Percentiles rank a stretch among this genome's conserved stretches.
These are phyloP conservation scores for Pammene fasciana DNA, from an alignment of 2,888 invertebrate genomes.

Conservation along the genomic window DNA sequence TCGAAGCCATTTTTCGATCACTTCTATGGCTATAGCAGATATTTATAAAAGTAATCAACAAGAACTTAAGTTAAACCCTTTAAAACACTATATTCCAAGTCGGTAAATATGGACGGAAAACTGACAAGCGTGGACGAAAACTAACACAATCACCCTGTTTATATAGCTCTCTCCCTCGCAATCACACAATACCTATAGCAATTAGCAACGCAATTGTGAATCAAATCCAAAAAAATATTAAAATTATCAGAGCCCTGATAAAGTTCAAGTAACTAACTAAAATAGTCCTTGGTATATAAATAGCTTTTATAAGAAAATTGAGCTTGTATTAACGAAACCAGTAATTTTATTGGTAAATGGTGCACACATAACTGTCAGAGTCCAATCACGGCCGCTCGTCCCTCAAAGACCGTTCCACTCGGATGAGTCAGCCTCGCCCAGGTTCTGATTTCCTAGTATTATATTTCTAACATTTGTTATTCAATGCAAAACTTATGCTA, in stretches of 20 bases:
- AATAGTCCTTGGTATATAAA: conserved; percentile 10
- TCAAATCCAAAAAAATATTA: conserved; percentile 1
- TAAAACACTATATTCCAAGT: no score
- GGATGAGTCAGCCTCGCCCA: conserved; percentile 59
- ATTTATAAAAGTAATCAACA: no score
- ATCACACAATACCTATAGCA: no score
- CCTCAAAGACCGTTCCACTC: conserved; percentile 58
- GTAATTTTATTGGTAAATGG: conserved; percentile 7
- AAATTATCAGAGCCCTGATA: neutral
- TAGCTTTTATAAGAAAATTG: conserved; percentile 21
- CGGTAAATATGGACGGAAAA: no score
- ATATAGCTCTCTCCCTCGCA: no score
- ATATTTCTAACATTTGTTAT: conserved; percentile 33
- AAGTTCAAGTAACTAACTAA: conserved; percentile 13
- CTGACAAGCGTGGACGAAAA: no score
- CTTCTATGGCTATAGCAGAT: no score
- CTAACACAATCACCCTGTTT: no score
- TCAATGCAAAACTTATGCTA: conserved; percentile 33
- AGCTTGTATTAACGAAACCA: neutral
- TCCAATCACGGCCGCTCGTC: conserved; percentile 42
- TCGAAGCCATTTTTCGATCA: no score
- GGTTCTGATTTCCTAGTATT: conserved; percentile 58
- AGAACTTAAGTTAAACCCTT: no score
- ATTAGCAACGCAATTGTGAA: no score
- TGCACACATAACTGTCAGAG: conserved; percentile 19